Conservation (phyloP, 2,113 vertebrate species). For the Ammodramus savannarum region DNA sequence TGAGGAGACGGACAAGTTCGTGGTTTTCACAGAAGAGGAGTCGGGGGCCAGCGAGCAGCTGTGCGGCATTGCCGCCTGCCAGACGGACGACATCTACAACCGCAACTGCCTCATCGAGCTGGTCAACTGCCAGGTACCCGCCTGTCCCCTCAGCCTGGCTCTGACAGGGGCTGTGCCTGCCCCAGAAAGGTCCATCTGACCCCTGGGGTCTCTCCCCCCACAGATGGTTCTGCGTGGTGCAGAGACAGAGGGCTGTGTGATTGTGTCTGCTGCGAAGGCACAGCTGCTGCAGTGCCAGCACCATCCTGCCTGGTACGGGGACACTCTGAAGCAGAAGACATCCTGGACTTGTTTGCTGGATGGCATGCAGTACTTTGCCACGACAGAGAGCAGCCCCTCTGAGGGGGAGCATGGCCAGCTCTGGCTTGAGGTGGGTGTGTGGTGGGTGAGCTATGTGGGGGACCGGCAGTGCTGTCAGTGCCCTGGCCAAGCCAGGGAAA, state of each 20-base stretch:
- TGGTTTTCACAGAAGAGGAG: slow-evolving; percentile 98
- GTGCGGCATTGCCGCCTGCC: slow-evolving; percentile 92
- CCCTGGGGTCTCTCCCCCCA: not conserved
- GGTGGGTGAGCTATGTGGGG: accelerated
- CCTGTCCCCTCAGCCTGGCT: not conserved
- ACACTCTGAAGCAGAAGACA: slow-evolving; percentile 95
- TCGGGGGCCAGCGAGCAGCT: slow-evolving; percentile 92
- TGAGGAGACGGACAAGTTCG: slow-evolving; percentile 95
- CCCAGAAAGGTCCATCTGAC: not conserved
- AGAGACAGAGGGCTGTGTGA: slow-evolving; percentile 93
- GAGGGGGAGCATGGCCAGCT: slow-evolving; percentile 90
- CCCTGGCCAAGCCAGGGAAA: not conserved
- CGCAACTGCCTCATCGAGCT: slow-evolving; percentile 97
- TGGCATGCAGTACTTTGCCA: slow-evolving; percentile 99
- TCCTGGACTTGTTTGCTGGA: slow-evolving; percentile 96
- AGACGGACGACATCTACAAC: slow-evolving; percentile 93
- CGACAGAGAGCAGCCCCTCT: slow-evolving; percentile 87
- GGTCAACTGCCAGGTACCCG: slow-evolving; percentile 93
- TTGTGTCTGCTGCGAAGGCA: slow-evolving; percentile 94
- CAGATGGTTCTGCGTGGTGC: slow-evolving; percentile 97
- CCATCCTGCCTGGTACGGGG: slow-evolving; percentile 93
- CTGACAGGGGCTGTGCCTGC: not conserved
- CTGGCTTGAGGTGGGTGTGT: slow-evolving; percentile 86
- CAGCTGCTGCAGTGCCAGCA: slow-evolving; percentile 96
- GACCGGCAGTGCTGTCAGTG: not conserved